Evolutionary conservation across 2,113 vertebrate species (phyloP), one percentile per base, ranked within the genome.

Genomic region (Sylvilagus bachmani): DNA sequence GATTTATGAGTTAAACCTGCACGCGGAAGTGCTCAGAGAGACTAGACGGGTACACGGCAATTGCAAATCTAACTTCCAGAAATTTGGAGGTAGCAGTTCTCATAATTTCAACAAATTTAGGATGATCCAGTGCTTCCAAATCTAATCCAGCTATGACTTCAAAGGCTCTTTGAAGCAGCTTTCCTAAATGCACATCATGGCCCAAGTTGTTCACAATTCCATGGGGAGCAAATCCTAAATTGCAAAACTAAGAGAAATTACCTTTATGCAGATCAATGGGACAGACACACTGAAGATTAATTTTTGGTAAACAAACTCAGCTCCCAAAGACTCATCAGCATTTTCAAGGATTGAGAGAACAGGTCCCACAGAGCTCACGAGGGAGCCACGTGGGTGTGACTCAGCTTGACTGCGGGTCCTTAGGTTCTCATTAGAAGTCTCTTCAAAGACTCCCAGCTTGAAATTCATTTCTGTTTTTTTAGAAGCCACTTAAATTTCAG

Each of bases 221-320:
- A 27, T 12, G 4, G 62, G 36, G 17, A 0, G 10, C 11, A 10
- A 61, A 64, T 58, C 9, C 11, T 80, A 29, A 79, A 92, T 58
- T 84, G 22, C 73, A 85, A 85, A 93, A 64, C 64, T 44, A 74
- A 69, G 17, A 77, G 77, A 77, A 89, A 75, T 29, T 66, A 58
- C 6, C 3, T 71, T 80, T 12, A 58, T 5, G 22, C 3, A 69
- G 62, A 73, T 36, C 49, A 61, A 11, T 38, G 2, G 70, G 36
- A 84, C 12, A 25, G 64, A 85, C 53, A 62, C 53, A 74, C 10
- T 10, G 19, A 25, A 38, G 33, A 38, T 58, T 17, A 55, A 13
- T 81, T 22, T 69, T 70, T 74, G 27, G 21, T 44, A 24, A 81
- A 67, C 49, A 36, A 58, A 58, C 10, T 58, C 5, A 53, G 14